Evolutionary conservation across 2,113 vertebrate species (phyloP).

Genomic region (Chloropsis cyanopogon): DNA sequence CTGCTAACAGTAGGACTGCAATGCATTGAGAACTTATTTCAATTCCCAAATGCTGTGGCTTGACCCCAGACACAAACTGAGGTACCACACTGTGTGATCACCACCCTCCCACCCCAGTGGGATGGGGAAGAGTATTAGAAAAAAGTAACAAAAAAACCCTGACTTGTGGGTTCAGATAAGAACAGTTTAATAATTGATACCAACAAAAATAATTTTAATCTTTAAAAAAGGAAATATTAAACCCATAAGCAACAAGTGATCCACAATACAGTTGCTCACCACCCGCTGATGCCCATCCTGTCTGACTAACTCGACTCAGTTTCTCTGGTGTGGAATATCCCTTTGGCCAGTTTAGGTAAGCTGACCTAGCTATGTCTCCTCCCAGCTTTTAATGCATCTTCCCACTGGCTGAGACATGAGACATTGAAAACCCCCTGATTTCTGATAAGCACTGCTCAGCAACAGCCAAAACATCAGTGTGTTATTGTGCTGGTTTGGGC

Average conservation of each 20-base stretch:
- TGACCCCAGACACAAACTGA: not conserved
- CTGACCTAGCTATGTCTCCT: not conserved
- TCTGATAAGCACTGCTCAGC: not conserved
- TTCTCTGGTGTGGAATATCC: not conserved
- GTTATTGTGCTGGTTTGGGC: not conserved
- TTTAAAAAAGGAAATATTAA: not conserved
- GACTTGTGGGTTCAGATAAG: not conserved
- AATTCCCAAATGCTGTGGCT: not conserved
- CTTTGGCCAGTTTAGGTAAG: not conserved
- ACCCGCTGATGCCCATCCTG: not conserved
- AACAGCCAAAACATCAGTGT: not conserved
- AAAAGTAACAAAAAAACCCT: not conserved
- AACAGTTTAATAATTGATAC: not conserved
- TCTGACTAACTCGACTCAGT: not conserved
- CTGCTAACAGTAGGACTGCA: not conserved
- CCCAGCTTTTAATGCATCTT: not conserved
- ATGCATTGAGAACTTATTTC: not conserved
- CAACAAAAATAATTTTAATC: not conserved
- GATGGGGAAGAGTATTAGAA: not conserved
- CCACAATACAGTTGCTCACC: not conserved
- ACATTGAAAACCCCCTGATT: not conserved
- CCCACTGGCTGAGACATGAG: not conserved
- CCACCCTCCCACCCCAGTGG: fast-evolving
- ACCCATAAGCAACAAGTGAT: not conserved
- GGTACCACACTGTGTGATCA: not conserved